These are phyloP conservation scores for Triplophysa bombifrons DNA, from an alignment of 2,797 vertebrate species.

Conservation along the genomic window DNA sequence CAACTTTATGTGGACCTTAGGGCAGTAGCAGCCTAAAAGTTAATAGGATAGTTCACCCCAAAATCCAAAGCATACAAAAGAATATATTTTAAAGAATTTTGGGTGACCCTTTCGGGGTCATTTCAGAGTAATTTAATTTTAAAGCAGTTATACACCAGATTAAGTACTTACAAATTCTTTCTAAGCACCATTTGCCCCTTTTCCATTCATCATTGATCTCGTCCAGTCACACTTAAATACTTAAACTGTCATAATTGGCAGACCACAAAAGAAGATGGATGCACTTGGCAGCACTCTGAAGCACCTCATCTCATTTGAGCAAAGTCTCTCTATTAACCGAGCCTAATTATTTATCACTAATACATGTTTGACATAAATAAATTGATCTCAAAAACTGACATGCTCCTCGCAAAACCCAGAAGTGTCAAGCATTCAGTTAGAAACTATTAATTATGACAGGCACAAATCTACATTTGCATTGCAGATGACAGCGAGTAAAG, in stretches of 20 bases:
- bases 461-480: conserved; percentile 52
- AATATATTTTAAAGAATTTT: too few species aligned
- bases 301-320: conserved; percentile 14
- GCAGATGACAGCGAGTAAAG: conserved; percentile 50
- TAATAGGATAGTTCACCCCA: too few species aligned
- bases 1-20: background rate
- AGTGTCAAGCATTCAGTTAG: conserved; percentile 54
- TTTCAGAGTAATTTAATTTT: background rate
- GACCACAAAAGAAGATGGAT: conserved; percentile 15
- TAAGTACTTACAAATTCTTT: background rate
- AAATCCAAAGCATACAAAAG: too few species aligned
- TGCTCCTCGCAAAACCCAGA: conserved; percentile 35
- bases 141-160: background rate
- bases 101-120: background rate
- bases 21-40: background rate
- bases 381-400: conserved; percentile 56
- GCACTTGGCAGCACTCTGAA: conserved; percentile 5
- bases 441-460: conserved; percentile 58
- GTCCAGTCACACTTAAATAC: background rate
- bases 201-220: background rate
- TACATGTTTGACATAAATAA: conserved; percentile 53
- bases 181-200: background rate
- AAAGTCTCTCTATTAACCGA: conserved; percentile 41
- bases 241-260: conserved; percentile 23
- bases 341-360: conserved; percentile 56